Evolutionary conservation across 2,888 invertebrate genomes (phyloP), one percentile per base, ranked within the genome.

Genomic region (Pristionchus arcanus): DNA sequence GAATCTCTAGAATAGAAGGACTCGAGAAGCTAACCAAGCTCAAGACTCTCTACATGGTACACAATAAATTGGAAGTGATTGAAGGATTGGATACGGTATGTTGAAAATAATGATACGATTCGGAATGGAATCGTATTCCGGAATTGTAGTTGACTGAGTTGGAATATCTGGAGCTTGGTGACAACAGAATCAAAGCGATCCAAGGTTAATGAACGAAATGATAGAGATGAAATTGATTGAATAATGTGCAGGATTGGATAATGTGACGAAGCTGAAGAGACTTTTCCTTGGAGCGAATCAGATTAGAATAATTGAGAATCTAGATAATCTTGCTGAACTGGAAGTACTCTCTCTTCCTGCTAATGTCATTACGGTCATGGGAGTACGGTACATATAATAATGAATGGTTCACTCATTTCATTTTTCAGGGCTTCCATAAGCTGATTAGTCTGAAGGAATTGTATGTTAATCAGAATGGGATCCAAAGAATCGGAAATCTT

Each of bases 261-360:
- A 91, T 31, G 91, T 92, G 89, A 28, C 87, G 74, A 91, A 92
- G 15, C 59, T 93, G 37, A 87, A 90, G 37, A 90, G 92, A 93
- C 96, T 99, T 4, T 99, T 97, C 95, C 96, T 99, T 89, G 98
- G 98, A 1, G 98, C 98, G 96, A 99, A 99, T 96, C 99, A 98
- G 96, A 97, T 99, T 91, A 96, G 96, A 0, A 97, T 97, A 95
- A 97, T 99, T 85, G 96, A 92, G 89, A 93, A 93, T 74, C 68
- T 93, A 42, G 91, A 89, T 16, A 91, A 91, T 87, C 89, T 93
- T 89, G 90, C 91, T 86, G 59, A 89, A 9, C 90, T 93, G 49
- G 92, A 91, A 66, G 92, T 92, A 31, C 90, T 93, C 85, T 93
- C 92, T 87, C 90, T 93, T 55, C 93, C 93, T 19, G 92, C 93